A percentile compares a stretch with the other conserved stretches of the same genome.
Evolutionary conservation across 2,113 vertebrate genomes (phyloP).

Genomic region (Dicrurus megarhynchus): DNA sequence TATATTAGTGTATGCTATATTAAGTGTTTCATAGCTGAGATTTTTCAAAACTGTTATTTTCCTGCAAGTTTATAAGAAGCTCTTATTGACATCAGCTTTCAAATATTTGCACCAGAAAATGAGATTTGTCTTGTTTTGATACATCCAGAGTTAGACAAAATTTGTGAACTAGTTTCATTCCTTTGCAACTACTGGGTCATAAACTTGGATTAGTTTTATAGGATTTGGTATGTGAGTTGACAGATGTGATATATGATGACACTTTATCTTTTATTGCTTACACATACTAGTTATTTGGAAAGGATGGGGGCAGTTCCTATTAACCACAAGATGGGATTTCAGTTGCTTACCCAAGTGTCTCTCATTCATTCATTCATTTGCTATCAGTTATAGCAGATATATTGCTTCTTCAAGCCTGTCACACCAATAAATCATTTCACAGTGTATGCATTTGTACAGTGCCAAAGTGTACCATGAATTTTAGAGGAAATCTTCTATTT

Average conservation of each 20-base stretch:
- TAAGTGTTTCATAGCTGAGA: background rate
- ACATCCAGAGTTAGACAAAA: background rate
- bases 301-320: slow-evolving; percentile 36
- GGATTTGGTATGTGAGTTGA: slow-evolving; percentile 48
- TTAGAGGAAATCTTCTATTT: slow-evolving; percentile 76
- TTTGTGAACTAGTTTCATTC: slow-evolving; percentile 39
- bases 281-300: slow-evolving; percentile 49
- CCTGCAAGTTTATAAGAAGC: background rate
- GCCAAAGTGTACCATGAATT: slow-evolving; percentile 68
- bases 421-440: slow-evolving; percentile 74
- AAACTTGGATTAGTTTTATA: slow-evolving; percentile 54
- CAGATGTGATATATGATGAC: slow-evolving; percentile 62
- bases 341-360: slow-evolving; percentile 50
- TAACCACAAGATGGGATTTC: slow-evolving; percentile 51
- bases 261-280: slow-evolving; percentile 65
- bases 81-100: background rate
- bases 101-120: slow-evolving; percentile 39
- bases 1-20: background rate
- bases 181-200: slow-evolving; percentile 45
- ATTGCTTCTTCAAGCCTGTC: slow-evolving; percentile 72
- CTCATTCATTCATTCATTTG: slow-evolving; percentile 62
- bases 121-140: slow-evolving; percentile 27
- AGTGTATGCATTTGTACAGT: slow-evolving; percentile 58
- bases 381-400: slow-evolving; percentile 71
- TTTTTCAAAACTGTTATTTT: background rate